Conservation (phyloP, 2,888 invertebrate genomes). For the Hyppa rectilinea region DNA sequence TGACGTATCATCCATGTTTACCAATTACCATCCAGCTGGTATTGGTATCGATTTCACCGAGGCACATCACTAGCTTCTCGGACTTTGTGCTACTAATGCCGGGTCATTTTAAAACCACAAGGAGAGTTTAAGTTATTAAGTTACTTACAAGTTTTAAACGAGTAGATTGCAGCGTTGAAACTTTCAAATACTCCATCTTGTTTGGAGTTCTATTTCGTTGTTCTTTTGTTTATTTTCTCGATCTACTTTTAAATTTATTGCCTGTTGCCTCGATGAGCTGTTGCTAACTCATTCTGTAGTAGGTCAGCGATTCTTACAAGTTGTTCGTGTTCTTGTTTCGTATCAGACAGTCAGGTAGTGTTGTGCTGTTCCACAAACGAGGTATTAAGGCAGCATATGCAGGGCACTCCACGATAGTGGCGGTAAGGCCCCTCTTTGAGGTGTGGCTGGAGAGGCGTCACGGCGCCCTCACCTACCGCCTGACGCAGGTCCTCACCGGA, state of each 20-base stretch:
- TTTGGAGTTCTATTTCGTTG: not conserved
- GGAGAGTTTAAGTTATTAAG: conserved; percentile 17
- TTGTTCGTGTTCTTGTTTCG: not conserved
- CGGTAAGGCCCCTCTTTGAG: too few relatives aligned
- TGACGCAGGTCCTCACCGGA: too few relatives aligned
- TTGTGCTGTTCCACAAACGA: too few relatives aligned
- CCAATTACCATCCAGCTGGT: conserved; percentile 33
- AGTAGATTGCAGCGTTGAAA: conserved; percentile 18
- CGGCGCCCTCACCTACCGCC: too few relatives aligned
- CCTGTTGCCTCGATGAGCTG: conserved; percentile 19
- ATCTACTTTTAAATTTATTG: conserved; percentile 11
- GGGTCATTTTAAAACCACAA: conserved; percentile 28
- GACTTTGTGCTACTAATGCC: conserved; percentile 19
- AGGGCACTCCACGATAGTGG: too few relatives aligned
- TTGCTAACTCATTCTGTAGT: not conserved
- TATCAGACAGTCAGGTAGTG: not conserved
- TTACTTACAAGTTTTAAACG: conserved; percentile 13
- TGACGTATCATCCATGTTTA: conserved; percentile 56
- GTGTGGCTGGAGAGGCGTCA: too few relatives aligned
- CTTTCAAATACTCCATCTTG: conserved; percentile 29
- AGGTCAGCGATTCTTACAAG: not conserved
- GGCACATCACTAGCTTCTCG: conserved; percentile 30
- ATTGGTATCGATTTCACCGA: conserved; percentile 62
- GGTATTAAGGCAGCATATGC: too few relatives aligned
- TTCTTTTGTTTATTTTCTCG: conserved; percentile 6